These are phyloP conservation scores for Colostygia pectinataria DNA, from an alignment of 2,888 invertebrate genomes.

Conservation along the genomic window DNA sequence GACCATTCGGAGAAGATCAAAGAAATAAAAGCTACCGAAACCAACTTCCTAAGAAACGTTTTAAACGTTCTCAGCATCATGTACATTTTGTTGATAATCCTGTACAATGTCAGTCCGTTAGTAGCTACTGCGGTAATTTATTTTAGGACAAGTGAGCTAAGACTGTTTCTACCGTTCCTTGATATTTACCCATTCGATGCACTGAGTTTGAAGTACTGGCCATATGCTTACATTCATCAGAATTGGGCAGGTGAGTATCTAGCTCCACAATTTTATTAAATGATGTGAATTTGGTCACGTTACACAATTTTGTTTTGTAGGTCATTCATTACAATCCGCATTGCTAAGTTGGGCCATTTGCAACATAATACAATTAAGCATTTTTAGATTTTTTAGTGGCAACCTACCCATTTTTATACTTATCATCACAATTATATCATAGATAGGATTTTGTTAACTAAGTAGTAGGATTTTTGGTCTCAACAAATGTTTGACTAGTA, in stretches of 20 bases:
- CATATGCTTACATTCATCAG: constrained; percentile 39
- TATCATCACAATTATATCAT: too few species aligned
- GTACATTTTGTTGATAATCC: constrained; percentile 5
- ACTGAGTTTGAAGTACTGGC: constrained; percentile 37
- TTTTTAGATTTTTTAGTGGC: too few species aligned
- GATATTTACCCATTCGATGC: constrained; percentile 40
- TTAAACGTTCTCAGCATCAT: constrained; percentile 10
- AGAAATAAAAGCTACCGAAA: constrained; percentile 11
- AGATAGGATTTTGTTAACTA: too few species aligned
- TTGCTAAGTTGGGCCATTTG: too few species aligned
- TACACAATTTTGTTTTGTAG: too few species aligned
- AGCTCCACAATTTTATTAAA: too few species aligned
- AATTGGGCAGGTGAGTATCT: constrained; percentile 40
- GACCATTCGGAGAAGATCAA: neutral
- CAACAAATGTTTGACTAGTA: too few species aligned
- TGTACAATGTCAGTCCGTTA: constrained; percentile 9
- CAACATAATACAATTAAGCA: too few species aligned
- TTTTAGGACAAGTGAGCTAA: constrained; percentile 5
- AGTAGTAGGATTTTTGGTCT: too few species aligned
- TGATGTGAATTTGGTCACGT: too few species aligned
- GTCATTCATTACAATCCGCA: too few species aligned
- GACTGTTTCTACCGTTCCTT: constrained; percentile 15
- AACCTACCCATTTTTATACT: too few species aligned
- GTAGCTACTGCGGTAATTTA: constrained; percentile 6
- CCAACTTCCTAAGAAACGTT: constrained; percentile 4